phyloP scores from a whole-genome alignment of 2,113 vertebrate genomes.

The Chrysemys picta region DNA sequence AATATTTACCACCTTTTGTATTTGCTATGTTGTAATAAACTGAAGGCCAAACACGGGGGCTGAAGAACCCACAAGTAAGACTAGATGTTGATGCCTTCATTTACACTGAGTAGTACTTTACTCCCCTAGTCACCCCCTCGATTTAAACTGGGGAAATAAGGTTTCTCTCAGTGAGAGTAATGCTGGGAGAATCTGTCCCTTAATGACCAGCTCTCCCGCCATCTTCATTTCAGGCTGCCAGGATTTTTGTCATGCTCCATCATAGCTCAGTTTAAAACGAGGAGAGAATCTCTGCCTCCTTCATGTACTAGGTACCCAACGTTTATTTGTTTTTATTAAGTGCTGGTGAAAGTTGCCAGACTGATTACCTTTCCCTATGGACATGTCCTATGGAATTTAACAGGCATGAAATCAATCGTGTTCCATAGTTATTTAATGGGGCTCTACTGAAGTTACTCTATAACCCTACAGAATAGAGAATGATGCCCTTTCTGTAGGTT shows the following conservation, averaged over 20 bases:
- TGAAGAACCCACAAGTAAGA: background rate
- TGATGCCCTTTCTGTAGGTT: background rate
- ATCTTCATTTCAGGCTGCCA: background rate
- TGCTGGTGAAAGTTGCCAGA: background rate
- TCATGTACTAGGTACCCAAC: background rate
- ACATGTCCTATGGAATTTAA: background rate
- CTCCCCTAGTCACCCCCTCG: accelerated
- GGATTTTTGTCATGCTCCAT: background rate
- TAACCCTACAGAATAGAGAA: background rate
- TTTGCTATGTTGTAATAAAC: background rate
- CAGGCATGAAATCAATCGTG: background rate
- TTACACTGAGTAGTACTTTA: accelerated
- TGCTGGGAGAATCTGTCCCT: background rate
- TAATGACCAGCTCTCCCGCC: background rate
- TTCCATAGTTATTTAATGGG: background rate
- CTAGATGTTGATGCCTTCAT: accelerated
- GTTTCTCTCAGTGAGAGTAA: background rate
- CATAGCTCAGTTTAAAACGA: background rate
- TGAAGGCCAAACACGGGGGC: accelerated
- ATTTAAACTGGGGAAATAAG: background rate
- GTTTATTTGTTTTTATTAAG: background rate
- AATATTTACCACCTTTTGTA: accelerated
- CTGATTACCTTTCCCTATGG: background rate
- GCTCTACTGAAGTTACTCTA: background rate
- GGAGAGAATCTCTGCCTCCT: background rate